phyloP scores from a whole-genome alignment of 1,140 invertebrate species.

The Portunus trituberculatus region DNA sequence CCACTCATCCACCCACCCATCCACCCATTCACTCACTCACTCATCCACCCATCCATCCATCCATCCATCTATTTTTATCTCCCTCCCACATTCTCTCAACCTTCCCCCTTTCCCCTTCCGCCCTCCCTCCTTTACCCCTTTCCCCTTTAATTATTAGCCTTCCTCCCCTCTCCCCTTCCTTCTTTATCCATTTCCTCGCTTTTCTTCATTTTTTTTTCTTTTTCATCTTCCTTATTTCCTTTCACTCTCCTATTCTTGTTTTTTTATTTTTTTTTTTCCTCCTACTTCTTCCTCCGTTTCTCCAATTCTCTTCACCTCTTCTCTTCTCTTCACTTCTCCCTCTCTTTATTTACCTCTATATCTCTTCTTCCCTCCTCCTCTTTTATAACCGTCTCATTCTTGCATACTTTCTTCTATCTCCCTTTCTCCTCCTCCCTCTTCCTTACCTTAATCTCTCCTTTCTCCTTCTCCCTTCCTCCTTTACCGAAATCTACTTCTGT shows the following conservation, averaged over 20 bases:
- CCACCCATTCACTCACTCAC: neutral
- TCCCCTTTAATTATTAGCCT: neutral
- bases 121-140: neutral
- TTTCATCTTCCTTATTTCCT: neutral
- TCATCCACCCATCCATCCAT: neutral
- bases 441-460: neutral
- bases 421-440: too few relatives aligned
- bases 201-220: neutral
- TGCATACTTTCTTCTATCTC: too few relatives aligned
- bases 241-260: neutral
- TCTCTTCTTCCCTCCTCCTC: neutral
- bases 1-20: neutral
- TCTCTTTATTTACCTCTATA: neutral
- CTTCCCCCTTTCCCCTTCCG: neutral
- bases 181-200: neutral
- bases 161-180: neutral
- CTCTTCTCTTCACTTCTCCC: neutral
- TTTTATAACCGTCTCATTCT: neutral
- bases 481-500: too few relatives aligned
- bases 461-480: neutral
- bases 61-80: neutral
- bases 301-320: neutral
- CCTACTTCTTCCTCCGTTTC: neutral
- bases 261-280: neutral
- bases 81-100: neutral